Base-by-base conservation (phyloP, 1,140 invertebrate species). In the Pseudobourletiella spinata region DNA sequence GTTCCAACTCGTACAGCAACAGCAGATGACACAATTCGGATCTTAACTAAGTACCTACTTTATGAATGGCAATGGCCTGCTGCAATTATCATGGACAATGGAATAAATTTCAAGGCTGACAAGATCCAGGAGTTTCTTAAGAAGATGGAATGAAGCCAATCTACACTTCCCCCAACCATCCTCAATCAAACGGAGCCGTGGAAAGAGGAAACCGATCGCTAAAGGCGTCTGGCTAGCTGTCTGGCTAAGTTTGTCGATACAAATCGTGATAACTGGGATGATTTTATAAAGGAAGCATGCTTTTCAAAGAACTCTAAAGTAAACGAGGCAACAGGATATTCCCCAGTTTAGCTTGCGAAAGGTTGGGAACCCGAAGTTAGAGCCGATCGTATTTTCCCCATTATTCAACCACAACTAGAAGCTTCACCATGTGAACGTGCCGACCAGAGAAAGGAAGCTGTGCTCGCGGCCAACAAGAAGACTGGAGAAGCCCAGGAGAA, bases 81-180 rank as follows among this genome's bases (percentile, higher is more conserved):
- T 8, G n/a, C n/a, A 39, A 39, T 39, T 11, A n/a, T 39, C 8
- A 39, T 8, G 8, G 32, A 39, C 32, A 39, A 39, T n/a, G 32
- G 32, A 39, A 39, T n/a, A 11, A 8, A 39, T 39, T 39, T 39
- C n/a, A 39, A 11, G 8, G 32, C 32, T n/a, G n/a, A 39, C 8
- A n/a, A 39, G 32, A 11, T 39, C n/a, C 8, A 39, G 32, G 32
- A 39, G 32, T 39, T 39, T n/a, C 32, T 39, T 43, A 42, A 20
- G 14, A 55, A 3, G 72, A 64, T 69, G 77, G 22, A 73, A 39
- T 39, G 8, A 8, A 39, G n/a, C n/a, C 11, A 20, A n/a, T n/a
- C 46, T 24, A 8, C 22, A 18, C 46, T 11, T 18, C 46, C 18
- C 22, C 46, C 6, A 14, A 18, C 6, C 46, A 50, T 50, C 46